Conservation (phyloP, 2,797 vertebrate species). For the Danio choprae region DNA sequence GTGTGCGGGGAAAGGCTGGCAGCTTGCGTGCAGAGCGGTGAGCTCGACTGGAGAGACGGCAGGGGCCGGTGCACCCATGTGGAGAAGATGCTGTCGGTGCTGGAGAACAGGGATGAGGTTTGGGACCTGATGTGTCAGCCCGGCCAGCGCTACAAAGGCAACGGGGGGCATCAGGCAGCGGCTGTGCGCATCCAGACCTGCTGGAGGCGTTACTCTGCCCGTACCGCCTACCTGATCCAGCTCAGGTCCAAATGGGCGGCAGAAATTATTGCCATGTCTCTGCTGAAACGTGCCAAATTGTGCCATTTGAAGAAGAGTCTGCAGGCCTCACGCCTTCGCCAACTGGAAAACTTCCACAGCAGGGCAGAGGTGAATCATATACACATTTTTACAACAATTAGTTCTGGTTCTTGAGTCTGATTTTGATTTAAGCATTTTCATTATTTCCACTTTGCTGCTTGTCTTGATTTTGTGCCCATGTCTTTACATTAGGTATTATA, state of each 20-base stretch:
- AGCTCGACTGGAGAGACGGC: conserved; percentile 60
- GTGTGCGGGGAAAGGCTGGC: conserved; percentile 73
- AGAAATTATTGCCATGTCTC: conserved; percentile 76
- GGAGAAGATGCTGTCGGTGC: conserved; percentile 71
- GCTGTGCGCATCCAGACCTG: conserved; percentile 79
- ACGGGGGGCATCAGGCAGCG: conserved; percentile 72
- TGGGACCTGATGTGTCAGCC: conserved; percentile 69
- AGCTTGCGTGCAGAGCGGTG: conserved; percentile 66
- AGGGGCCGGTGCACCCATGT: conserved; percentile 60
- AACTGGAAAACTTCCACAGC: conserved; percentile 86
- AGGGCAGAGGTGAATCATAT: conserved; percentile 85
- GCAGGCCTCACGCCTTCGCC: conserved; percentile 78
- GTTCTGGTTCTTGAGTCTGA: neutral
- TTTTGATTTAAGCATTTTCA: neutral
- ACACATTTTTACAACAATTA: conserved; percentile 38
- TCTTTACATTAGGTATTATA: neutral
- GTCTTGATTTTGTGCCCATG: neutral
- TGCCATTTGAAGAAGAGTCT: conserved; percentile 74
- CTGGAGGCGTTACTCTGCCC: conserved; percentile 77
- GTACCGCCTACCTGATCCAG: conserved; percentile 69
- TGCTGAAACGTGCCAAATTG: conserved; percentile 76
- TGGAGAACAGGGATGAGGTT: conserved; percentile 77
- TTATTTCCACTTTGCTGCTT: neutral
- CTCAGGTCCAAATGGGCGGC: conserved; percentile 81
- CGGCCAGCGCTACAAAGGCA: conserved; percentile 82